Conservation (phyloP, 2,113 vertebrate genomes). For the Tyrannus savana region DNA sequence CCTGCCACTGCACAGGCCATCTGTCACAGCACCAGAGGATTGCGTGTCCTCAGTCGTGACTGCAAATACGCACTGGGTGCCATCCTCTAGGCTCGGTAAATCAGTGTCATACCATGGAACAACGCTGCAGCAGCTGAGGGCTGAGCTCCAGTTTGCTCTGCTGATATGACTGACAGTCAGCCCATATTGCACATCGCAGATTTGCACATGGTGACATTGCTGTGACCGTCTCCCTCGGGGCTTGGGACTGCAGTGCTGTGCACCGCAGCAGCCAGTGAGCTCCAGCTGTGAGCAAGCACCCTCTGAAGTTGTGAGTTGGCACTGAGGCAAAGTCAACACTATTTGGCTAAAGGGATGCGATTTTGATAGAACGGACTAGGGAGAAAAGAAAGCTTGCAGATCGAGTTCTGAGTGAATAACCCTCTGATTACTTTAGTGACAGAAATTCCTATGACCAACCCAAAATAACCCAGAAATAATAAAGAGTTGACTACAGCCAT, state of each 20-base stretch:
- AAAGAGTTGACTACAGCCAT: background rate
- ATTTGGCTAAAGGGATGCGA: background rate
- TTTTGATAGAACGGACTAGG: background rate
- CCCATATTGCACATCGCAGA: background rate
- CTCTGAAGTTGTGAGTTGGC: background rate
- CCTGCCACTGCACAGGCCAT: background rate
- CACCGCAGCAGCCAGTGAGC: background rate
- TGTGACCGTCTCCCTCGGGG: rapidly evolving
- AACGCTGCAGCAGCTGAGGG: background rate
- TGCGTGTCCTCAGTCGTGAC: background rate
- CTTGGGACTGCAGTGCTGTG: background rate
- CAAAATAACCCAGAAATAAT: background rate
- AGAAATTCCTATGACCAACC: background rate
- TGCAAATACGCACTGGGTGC: background rate
- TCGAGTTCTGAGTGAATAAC: background rate
- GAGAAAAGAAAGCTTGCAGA: background rate
- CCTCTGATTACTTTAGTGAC: background rate
- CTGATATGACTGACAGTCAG: background rate
- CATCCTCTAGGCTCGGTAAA: background rate
- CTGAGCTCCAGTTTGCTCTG: background rate
- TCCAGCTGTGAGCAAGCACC: background rate
- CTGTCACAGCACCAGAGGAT: background rate
- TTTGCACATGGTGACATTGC: background rate
- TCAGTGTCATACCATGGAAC: rapidly evolving
- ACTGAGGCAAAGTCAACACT: background rate